Evolutionary conservation across 2,888 invertebrate genomes (phyloP).

Genomic region (Empis stercorea): DNA sequence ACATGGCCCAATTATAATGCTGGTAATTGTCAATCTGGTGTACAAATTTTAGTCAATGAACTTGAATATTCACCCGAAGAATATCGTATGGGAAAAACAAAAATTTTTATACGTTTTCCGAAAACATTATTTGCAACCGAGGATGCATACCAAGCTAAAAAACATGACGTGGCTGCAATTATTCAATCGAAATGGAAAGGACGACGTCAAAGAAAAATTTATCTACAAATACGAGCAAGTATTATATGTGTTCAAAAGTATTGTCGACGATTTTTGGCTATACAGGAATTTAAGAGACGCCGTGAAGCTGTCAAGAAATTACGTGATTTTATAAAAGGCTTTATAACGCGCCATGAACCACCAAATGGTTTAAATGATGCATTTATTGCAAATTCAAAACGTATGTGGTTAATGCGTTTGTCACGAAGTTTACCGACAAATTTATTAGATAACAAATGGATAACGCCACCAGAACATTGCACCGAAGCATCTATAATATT

Average conservation of each 20-base stretch:
- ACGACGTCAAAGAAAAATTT: conserved; percentile 55
- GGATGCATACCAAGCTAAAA: conserved; percentile 76
- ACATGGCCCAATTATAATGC: conserved; percentile 82
- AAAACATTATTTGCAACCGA: conserved; percentile 82
- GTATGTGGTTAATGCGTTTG: conserved; percentile 65
- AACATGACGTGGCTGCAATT: conserved; percentile 72
- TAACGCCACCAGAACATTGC: conserved; percentile 61
- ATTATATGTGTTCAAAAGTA: conserved; percentile 65
- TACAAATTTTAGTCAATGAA: conserved; percentile 55
- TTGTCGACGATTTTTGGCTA: conserved; percentile 61
- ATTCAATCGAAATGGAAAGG: conserved; percentile 77
- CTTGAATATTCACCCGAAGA: conserved; percentile 62
- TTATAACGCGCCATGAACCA: conserved; percentile 72
- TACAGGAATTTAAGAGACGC: conserved; percentile 50
- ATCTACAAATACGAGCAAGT: conserved; percentile 48
- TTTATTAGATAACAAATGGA: conserved; percentile 67
- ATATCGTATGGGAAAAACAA: conserved; percentile 80
- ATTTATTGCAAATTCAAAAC: conserved; percentile 66
- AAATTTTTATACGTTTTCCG: conserved; percentile 83
- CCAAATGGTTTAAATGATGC: conserved; percentile 64
- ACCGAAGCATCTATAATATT: conserved; percentile 54
- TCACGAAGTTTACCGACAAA: conserved; percentile 53
- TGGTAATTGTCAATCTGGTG: conserved; percentile 60
- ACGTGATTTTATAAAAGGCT: conserved; percentile 65
- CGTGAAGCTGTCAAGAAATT: conserved; percentile 58